Conservation (phyloP, 1,140 invertebrate genomes). For the Bombus superbus region DNA sequence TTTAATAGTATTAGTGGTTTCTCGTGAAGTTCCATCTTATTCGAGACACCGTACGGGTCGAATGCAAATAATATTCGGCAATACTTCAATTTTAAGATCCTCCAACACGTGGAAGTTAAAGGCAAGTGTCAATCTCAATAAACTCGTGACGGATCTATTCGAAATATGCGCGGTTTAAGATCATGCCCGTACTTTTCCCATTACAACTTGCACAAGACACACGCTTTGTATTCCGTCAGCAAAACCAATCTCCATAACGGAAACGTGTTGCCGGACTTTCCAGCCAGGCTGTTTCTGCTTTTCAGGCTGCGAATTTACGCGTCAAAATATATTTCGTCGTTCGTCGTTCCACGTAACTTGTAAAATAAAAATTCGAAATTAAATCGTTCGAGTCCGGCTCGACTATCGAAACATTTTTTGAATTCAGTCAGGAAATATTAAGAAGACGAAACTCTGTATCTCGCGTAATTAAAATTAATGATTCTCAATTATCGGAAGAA, state of each 20-base stretch:
- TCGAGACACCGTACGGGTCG: neutral
- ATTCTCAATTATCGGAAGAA: too few relatives aligned
- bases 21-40: neutral
- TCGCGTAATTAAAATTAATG: too few relatives aligned
- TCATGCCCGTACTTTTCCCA: constrained; percentile 20
- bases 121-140: constrained; percentile 63
- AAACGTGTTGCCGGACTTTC: constrained; percentile 59
- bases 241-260: constrained; percentile 76
- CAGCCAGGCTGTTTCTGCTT: constrained; percentile 48
- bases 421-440: too few relatives aligned
- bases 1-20: neutral
- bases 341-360: too few relatives aligned
- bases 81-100: neutral
- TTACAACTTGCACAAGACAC: constrained; percentile 54
- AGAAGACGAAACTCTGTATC: too few relatives aligned
- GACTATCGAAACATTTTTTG: too few relatives aligned
- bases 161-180: neutral
- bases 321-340: neutral
- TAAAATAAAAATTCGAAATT: neutral
- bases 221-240: constrained; percentile 72
- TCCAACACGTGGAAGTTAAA: neutral
- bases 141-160: constrained; percentile 46
- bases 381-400: too few relatives aligned
- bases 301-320: neutral
- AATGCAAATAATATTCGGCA: neutral